Evolutionary conservation across 2,797 vertebrate genomes (phyloP), one percentile per base, ranked within the genome.

Genomic region (Arvicola amphibius): DNA sequence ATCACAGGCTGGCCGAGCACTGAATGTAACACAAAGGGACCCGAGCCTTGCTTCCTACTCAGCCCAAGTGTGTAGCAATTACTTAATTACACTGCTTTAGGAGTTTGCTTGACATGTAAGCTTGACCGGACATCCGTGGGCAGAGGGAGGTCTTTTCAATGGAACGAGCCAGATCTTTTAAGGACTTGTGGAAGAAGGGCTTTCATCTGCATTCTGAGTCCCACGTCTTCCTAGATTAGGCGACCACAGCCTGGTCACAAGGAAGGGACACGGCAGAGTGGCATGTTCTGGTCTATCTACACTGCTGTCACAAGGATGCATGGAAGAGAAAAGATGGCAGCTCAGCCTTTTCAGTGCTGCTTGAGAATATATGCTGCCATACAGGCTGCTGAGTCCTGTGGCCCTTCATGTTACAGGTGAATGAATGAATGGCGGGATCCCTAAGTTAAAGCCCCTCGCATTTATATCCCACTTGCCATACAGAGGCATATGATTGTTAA

Each of bases 91-190:
- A 71, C 90, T 96, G 71, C 63, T 78, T 84, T 59, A 40, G 69
- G 56, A 46, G 51, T 94, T 90, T 40, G 27, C 67, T 95, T 51
- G 93, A 91, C 93, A 78, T 90, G 90, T 92, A 91, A 14, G 43
- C 89, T 91, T 81, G 90, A 92, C 92, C 13, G 48, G 79, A 83
- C 79, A 67, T 79, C 80, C 29, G 1, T 19, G 25, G 79, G 51
- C 27, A 37, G 46, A 46, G 34, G 56, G 56, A 59, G 77, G 69
- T 94, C 86, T 91, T 85, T 16, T 94, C 83, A 40, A 93, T 94
- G 92, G 67, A 94, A 48, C 32, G 91, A 97, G 86, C 73, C 84
- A 86, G 83, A 74, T 83, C 83, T 95, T 76, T 95, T 76, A 56
- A 96, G 92, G 81, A 94, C 92, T 93, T 56, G 79, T 91, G 40